Evolutionary conservation across 2,113 vertebrate species (phyloP).

Genomic region (Tympanuchus pallidicinctus): DNA sequence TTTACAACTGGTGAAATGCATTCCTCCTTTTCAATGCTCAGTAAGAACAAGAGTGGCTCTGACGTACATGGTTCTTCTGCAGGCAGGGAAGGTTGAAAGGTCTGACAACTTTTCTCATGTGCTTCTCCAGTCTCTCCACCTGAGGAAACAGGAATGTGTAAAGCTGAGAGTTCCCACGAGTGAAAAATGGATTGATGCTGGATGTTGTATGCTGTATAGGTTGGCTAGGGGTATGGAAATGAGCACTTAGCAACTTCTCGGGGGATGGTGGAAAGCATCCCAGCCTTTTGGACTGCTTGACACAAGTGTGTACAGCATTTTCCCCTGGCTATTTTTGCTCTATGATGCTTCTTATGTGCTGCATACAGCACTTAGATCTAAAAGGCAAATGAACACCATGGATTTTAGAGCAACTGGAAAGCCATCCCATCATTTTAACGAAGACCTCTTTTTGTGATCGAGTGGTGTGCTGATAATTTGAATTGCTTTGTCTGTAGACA

Average conservation of each 20-base stretch:
- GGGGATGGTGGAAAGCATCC: neutral
- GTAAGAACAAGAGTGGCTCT: neutral
- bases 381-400: neutral
- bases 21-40: neutral
- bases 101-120: neutral
- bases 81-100: neutral
- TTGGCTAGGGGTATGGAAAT: neutral
- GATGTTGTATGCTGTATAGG: neutral
- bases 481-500: neutral
- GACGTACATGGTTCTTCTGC: fast-evolving
- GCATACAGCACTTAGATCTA: neutral
- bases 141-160: neutral
- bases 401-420: neutral
- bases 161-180: neutral
- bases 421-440: neutral
- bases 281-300: neutral
- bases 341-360: neutral
- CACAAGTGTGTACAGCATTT: neutral
- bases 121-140: neutral
- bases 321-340: neutral
- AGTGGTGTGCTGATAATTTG: neutral
- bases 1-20: neutral
- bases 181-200: neutral
- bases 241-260: conserved; percentile 16
- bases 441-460: neutral